Evolutionary conservation across 2,113 vertebrate genomes (phyloP).

Genomic region (Pyxicephalus adspersus): DNA sequence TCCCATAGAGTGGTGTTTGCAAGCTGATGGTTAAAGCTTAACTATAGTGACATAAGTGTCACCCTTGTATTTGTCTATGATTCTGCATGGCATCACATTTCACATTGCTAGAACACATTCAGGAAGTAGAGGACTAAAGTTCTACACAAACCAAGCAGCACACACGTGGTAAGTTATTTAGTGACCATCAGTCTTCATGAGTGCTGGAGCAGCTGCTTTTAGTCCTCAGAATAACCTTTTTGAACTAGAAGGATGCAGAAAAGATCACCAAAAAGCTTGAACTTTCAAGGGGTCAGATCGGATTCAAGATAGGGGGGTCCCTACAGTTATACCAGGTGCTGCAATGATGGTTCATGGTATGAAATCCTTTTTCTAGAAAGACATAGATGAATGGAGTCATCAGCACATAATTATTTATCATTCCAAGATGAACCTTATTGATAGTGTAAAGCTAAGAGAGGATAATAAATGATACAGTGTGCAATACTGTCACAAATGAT

Average conservation of each 20-base stretch:
- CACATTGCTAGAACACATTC: constrained; percentile 35
- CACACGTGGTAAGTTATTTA: constrained; percentile 56
- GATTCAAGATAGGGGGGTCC: constrained; percentile 32
- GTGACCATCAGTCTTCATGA: constrained; percentile 40
- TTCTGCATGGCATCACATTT: constrained; percentile 48
- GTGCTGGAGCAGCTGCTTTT: constrained; percentile 40
- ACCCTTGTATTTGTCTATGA: constrained; percentile 49
- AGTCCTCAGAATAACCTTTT: constrained; percentile 53
- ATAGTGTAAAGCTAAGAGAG: too few relatives aligned
- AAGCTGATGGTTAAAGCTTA: constrained; percentile 16
- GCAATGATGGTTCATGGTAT: background rate
- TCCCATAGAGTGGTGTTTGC: constrained; percentile 4
- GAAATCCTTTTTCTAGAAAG: constrained; percentile 11
- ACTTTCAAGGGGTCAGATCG: constrained; percentile 52
- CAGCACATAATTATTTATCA: too few relatives aligned
- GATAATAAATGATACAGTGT: too few relatives aligned
- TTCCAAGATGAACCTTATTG: too few relatives aligned
- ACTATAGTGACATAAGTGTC: constrained; percentile 32
- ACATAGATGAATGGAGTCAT: background rate
- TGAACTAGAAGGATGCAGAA: constrained; percentile 23
- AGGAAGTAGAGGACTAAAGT: background rate
- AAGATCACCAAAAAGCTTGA: constrained; percentile 52
- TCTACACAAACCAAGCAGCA: constrained; percentile 8
- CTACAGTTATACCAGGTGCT: constrained; percentile 49
- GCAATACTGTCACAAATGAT: too few relatives aligned